phyloP scores from a whole-genome alignment of 2,888 invertebrate genomes.

The Drosophila pseudotalamancana region DNA sequence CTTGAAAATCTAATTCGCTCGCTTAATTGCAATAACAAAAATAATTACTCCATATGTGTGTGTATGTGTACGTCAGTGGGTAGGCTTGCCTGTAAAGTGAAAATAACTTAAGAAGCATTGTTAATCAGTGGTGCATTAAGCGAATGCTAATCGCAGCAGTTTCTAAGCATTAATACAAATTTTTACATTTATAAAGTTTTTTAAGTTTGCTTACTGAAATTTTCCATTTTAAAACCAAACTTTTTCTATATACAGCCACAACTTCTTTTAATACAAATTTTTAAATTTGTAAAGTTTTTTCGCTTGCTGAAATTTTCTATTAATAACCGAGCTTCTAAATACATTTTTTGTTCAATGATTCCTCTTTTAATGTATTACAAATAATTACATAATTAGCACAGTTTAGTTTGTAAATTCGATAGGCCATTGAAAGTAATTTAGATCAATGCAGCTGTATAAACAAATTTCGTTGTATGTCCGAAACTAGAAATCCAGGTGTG shows the following conservation, averaged over 20 bases:
- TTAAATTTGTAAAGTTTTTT: too few species aligned
- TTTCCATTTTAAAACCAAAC: too few species aligned
- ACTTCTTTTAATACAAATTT: too few species aligned
- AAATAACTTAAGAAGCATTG: constrained; percentile 46
- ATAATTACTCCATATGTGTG: constrained; percentile 32
- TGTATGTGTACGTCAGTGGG: neutral
- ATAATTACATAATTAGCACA: neutral
- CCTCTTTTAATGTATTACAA: too few species aligned
- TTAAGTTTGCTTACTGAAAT: too few species aligned
- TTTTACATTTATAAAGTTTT: too few species aligned
- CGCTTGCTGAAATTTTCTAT: too few species aligned
- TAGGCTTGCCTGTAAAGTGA: constrained; percentile 41
- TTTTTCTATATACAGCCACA: too few species aligned
- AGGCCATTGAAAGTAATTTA: neutral
- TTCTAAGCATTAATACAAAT: neutral
- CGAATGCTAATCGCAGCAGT: constrained; percentile 42
- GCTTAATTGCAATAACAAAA: constrained; percentile 62
- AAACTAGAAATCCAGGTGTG: constrained; percentile 24
- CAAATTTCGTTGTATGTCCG: neutral
- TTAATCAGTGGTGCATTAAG: constrained; percentile 52
- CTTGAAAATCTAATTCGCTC: constrained; percentile 77
- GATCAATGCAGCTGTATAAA: constrained; percentile 18
- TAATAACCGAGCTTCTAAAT: too few species aligned
- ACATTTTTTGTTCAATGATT: too few species aligned
- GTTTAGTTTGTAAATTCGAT: neutral